Percentiles rank a stretch among this genome's conserved stretches.
Evolutionary conservation across 2,888 invertebrate genomes (phyloP).

Genomic region (Cremastinae sp.): DNA sequence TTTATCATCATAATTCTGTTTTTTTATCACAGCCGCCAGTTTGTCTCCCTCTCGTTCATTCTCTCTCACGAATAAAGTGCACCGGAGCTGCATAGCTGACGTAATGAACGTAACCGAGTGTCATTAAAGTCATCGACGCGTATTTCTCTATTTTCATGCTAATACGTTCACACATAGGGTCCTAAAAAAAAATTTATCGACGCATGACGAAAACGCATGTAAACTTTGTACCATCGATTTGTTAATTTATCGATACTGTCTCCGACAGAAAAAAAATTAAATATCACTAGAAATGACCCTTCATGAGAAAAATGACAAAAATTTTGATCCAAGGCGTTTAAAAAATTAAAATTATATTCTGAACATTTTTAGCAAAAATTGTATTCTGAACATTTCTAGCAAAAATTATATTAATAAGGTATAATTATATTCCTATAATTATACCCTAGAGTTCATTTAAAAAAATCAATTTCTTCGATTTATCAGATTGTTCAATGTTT

Average conservation of each 20-base stretch:
- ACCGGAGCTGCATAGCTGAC: constrained; percentile 40
- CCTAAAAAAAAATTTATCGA: not conserved
- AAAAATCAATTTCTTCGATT: no score
- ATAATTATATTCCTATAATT: no score
- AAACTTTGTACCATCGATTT: not conserved
- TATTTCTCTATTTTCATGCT: constrained; percentile 42
- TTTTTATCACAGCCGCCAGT: no score
- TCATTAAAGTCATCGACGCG: constrained; percentile 51
- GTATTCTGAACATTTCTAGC: no score
- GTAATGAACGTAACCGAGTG: constrained; percentile 46
- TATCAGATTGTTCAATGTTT: no score
- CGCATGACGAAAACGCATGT: not conserved
- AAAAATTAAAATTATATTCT: no score
- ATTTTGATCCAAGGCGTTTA: no score
- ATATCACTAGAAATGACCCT: not conserved
- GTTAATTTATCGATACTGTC: no score
- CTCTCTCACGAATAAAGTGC: not conserved
- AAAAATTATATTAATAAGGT: no score
- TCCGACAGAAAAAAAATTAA: not conserved
- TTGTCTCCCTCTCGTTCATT: not conserved
- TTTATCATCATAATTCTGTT: constrained; percentile 15
- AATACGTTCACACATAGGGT: not conserved
- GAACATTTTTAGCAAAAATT: no score
- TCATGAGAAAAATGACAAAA: not conserved
- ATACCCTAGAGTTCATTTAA: no score